Evolutionary conservation across 2,113 vertebrate genomes (phyloP).

Genomic region (Erythrocercus mccallii): DNA sequence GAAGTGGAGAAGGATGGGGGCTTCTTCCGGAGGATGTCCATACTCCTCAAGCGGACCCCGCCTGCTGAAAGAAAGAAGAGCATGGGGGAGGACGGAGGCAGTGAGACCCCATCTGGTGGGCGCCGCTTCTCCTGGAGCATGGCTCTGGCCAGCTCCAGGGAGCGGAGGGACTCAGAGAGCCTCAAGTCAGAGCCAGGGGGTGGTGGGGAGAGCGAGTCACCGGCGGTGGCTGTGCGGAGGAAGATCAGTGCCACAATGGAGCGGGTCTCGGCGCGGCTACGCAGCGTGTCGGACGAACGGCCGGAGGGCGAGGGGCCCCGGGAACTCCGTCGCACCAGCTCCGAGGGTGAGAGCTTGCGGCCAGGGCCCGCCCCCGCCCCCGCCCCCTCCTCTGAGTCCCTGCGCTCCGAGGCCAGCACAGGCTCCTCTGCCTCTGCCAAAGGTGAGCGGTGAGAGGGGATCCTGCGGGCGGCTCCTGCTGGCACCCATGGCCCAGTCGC

Average conservation of each 20-base stretch:
- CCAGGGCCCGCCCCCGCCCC: constrained; percentile 75
- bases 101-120: constrained; percentile 60
- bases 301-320: neutral
- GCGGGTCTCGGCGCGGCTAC: constrained; percentile 86
- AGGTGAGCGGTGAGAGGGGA: constrained; percentile 18
- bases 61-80: constrained; percentile 82
- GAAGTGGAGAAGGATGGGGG: constrained; percentile 86
- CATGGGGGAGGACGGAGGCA: constrained; percentile 72
- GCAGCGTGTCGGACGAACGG: constrained; percentile 70
- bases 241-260: constrained; percentile 92
- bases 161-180: constrained; percentile 78
- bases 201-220: constrained; percentile 78
- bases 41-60: constrained; percentile 82
- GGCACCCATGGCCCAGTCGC: rapidly evolving
- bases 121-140: constrained; percentile 83
- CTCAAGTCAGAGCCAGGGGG: constrained; percentile 68
- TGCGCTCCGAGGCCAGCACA: constrained; percentile 86
- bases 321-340: constrained; percentile 81
- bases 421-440: constrained; percentile 70
- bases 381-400: constrained; percentile 86
- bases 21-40: constrained; percentile 86
- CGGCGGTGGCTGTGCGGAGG: constrained; percentile 83
- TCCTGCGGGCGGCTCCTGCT: no score
- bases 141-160: constrained; percentile 77
- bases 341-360: constrained; percentile 83